These are phyloP conservation scores for Oreamnos americanus DNA, from an alignment of 2,113 vertebrate species.

Conservation along the genomic window DNA sequence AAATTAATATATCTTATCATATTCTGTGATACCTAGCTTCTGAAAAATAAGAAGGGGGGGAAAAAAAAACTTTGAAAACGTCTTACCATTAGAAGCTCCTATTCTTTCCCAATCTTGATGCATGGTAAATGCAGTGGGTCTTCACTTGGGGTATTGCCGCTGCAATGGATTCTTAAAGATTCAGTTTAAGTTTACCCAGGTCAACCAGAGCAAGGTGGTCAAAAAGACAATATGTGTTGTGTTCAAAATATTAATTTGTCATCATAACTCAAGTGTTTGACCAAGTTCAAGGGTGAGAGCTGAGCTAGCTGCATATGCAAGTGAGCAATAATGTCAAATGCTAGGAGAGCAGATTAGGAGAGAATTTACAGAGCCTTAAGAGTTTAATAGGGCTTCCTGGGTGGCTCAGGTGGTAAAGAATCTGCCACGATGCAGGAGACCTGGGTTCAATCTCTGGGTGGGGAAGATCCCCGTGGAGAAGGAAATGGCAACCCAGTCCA, in stretches of 20 bases:
- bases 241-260: background rate
- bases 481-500: background rate
- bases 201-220: background rate
- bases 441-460: background rate
- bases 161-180: background rate
- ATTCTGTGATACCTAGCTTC: background rate
- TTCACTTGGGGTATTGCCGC: background rate
- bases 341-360: background rate
- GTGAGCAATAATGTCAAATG: background rate
- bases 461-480: background rate
- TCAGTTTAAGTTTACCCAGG: background rate
- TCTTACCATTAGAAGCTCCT: background rate
- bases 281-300: background rate
- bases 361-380: background rate
- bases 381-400: background rate
- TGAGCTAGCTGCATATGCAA: background rate
- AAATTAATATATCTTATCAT: background rate
- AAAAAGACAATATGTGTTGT: background rate
- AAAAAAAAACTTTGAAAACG: background rate
- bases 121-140: background rate
- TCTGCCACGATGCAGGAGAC: background rate
- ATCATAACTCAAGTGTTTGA: background rate
- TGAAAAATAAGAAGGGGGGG: background rate
- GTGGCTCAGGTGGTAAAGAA: background rate
- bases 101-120: background rate